Evolutionary conservation across 2,888 invertebrate species (phyloP).

Genomic region (Pollenia amentaria): DNA sequence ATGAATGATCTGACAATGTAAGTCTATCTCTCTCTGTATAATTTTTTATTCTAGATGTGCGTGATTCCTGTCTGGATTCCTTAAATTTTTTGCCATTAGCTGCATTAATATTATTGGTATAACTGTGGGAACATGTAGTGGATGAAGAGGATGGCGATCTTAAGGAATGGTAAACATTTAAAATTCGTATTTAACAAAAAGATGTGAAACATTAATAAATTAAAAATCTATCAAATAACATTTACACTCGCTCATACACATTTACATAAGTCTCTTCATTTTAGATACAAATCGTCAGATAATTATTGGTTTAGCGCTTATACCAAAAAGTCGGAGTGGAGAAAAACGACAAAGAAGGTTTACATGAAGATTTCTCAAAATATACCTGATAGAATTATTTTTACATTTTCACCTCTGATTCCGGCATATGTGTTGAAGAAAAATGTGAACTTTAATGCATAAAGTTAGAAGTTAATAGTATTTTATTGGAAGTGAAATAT

Average conservation of each 20-base stretch:
- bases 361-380: too few relatives aligned
- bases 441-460: too few relatives aligned
- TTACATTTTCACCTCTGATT: too few relatives aligned
- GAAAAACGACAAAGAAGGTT: too few relatives aligned
- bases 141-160: conserved; percentile 82
- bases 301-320: too few relatives aligned
- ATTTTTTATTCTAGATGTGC: conserved; percentile 76
- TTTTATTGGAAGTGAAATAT: too few relatives aligned
- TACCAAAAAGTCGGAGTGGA: too few relatives aligned
- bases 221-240: not conserved
- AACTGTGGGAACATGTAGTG: conserved; percentile 80
- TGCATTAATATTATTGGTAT: conserved; percentile 70
- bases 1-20: conserved; percentile 76
- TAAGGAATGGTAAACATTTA: conserved; percentile 73
- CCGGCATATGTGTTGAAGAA: too few relatives aligned
- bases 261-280: too few relatives aligned
- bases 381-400: too few relatives aligned
- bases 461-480: too few relatives aligned
- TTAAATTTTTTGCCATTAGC: conserved; percentile 71
- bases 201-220: conserved; percentile 6
- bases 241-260: not conserved
- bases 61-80: conserved; percentile 64
- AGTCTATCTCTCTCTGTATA: conserved; percentile 83
- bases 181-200: not conserved
- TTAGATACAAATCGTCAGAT: too few relatives aligned